Evolutionary conservation across 2,113 vertebrate genomes (phyloP).

Genomic region (Candoia aspera): DNA sequence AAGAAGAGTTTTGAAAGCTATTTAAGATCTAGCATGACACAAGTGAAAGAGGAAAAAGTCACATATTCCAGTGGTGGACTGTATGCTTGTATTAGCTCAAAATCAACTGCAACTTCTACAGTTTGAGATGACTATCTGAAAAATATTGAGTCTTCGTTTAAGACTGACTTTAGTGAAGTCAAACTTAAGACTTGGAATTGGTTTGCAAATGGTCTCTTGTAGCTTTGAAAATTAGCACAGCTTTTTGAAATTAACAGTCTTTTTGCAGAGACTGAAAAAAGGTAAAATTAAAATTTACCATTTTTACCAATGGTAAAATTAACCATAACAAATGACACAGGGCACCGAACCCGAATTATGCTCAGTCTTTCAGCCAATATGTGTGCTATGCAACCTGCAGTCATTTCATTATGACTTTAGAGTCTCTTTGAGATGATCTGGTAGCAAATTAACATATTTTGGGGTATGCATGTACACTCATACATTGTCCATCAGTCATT

Average conservation of each 20-base stretch:
- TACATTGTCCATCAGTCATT: not conserved
- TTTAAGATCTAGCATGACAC: not conserved
- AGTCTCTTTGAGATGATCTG: not conserved
- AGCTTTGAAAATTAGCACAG: not conserved
- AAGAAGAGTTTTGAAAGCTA: not conserved
- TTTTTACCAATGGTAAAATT: not conserved
- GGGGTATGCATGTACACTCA: not conserved
- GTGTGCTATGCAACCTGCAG: not conserved
- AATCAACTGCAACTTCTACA: not conserved
- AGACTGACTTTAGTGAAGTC: not conserved
- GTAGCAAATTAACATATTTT: constrained; percentile 29
- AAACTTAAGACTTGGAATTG: not conserved
- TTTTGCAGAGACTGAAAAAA: constrained; percentile 8
- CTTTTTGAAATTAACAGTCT: constrained; percentile 6
- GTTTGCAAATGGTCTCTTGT: constrained; percentile 1
- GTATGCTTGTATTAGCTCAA: not conserved
- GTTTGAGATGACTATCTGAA: not conserved
- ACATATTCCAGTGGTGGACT: constrained; percentile 6
- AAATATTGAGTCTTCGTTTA: constrained; percentile 1
- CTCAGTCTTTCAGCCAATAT: not conserved
- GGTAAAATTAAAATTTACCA: constrained; percentile 7
- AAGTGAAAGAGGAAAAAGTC: not conserved
- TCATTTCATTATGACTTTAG: not conserved
- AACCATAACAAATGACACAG: constrained; percentile 28
- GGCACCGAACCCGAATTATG: constrained; percentile 37